phyloP scores from a whole-genome alignment of 2,113 vertebrate genomes.

The Pantherophis guttatus region DNA sequence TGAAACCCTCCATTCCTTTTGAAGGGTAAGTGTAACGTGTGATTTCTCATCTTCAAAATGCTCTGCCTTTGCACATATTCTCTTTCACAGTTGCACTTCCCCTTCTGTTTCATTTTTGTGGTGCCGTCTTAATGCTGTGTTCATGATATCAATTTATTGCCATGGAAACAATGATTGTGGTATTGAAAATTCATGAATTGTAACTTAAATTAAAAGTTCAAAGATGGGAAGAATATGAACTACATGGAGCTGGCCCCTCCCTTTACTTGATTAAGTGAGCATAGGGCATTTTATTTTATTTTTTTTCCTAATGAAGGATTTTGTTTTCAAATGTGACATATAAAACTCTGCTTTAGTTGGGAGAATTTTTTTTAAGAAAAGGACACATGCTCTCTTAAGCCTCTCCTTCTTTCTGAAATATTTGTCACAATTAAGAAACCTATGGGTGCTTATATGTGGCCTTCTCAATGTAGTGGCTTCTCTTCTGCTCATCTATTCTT shows the following conservation, averaged over 20 bases:
- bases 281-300: slow-evolving; percentile 10
- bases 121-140: slow-evolving; percentile 14
- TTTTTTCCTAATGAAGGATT: neutral
- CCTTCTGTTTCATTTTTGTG: slow-evolving; percentile 1
- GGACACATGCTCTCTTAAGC: neutral
- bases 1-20: neutral
- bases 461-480: neutral
- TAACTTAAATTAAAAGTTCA: slow-evolving; percentile 34
- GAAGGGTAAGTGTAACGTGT: neutral
- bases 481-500: neutral
- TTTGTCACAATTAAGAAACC: neutral
- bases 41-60: neutral
- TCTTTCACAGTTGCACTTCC: neutral
- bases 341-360: slow-evolving; percentile 18
- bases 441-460: too few species aligned
- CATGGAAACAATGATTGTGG: slow-evolving; percentile 36
- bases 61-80: neutral
- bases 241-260: neutral
- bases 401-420: neutral
- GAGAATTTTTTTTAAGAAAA: neutral
- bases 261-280: slow-evolving; percentile 24
- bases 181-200: slow-evolving; percentile 25
- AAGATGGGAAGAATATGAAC: slow-evolving; percentile 9
- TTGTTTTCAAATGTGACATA: neutral
- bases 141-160: slow-evolving; percentile 29